These are phyloP conservation scores for Brachionus rotundiformis DNA, from an alignment of 1,140 invertebrate species.

Conservation along the genomic window DNA sequence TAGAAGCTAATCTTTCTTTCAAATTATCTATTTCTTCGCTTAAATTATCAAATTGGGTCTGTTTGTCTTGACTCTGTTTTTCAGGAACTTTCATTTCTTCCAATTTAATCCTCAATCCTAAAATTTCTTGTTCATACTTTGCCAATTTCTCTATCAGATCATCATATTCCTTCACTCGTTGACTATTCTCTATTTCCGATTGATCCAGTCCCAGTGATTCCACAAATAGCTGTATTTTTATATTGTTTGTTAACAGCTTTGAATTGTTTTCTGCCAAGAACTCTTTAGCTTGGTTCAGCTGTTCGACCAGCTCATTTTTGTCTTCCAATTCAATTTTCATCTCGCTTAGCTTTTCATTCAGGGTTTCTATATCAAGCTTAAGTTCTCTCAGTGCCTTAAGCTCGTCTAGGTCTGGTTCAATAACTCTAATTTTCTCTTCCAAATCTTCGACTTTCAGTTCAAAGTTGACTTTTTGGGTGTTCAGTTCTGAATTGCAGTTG, in stretches of 20 bases:
- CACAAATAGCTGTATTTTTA: conserved; percentile 27
- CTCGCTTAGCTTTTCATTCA: not conserved
- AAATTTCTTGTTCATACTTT: not conserved
- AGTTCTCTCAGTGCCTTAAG: not conserved
- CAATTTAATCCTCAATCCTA: conserved; percentile 2
- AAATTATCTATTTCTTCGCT: not conserved
- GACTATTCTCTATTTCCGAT: not conserved
- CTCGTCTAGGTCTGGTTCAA: not conserved
- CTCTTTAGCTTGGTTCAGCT: conserved; percentile 47
- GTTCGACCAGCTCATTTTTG: conserved; percentile 45
- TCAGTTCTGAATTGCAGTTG: conserved; percentile 42
- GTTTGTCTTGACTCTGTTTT: not conserved
- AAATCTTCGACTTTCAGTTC: not conserved
- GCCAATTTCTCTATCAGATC: not conserved
- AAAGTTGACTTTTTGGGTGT: conserved; percentile 42
- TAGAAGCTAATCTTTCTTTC: not conserved
- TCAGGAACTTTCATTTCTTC: not conserved
- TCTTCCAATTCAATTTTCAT: not conserved
- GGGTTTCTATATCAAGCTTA: not conserved
- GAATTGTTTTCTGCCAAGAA: conserved; percentile 49
- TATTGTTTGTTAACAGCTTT: conserved; percentile 43
- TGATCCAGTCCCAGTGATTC: conserved; percentile 26
- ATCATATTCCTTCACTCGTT: conserved; percentile 34
- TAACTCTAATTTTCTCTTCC: not conserved
- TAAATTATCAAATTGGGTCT: not conserved